A percentile compares a stretch with the other conserved stretches of the same genome.
Conservation (phyloP, 2,113 vertebrate species). For the Chloebia gouldiae region DNA sequence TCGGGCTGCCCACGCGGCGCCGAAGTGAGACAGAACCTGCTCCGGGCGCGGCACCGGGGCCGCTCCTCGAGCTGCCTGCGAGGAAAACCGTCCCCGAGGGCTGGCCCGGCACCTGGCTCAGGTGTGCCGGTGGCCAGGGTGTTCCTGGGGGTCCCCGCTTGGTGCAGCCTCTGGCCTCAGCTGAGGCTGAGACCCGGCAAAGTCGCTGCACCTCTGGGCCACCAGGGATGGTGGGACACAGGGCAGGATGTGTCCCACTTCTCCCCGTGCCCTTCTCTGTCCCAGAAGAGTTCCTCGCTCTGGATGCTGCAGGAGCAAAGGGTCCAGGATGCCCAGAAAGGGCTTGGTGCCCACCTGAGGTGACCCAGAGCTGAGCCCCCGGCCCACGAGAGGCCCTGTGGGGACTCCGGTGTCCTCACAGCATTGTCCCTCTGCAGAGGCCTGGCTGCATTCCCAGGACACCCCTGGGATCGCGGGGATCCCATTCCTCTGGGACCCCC, state of each 20-base stretch:
- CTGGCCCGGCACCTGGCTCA: conserved; percentile 60
- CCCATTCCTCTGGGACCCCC: rapidly evolving
- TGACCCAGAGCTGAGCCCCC: neutral
- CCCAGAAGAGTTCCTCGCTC: rapidly evolving
- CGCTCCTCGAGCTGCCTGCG: neutral
- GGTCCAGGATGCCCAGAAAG: neutral
- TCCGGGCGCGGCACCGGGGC: neutral
- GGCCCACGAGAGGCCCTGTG: rapidly evolving
- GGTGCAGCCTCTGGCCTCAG: neutral
- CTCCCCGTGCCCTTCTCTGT: rapidly evolving
- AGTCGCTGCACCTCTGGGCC: neutral
- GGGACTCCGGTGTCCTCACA: rapidly evolving
- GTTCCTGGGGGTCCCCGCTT: conserved; percentile 28
- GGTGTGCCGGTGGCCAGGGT: conserved; percentile 49
- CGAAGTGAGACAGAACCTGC: neutral
- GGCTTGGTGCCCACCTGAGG: rapidly evolving
- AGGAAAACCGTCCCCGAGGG: conserved; percentile 62
- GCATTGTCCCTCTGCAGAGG: neutral
- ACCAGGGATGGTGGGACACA: rapidly evolving
- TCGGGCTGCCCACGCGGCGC: neutral
- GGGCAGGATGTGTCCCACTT: neutral
- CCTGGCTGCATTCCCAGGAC: neutral
- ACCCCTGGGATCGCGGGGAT: neutral
- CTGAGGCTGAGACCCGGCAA: neutral
- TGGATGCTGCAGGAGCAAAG: neutral